A percentile compares a stretch with the other conserved stretches of the same genome.
phyloP scores from a whole-genome alignment of 2,888 invertebrate genomes.

The Rhingia rostrata region DNA sequence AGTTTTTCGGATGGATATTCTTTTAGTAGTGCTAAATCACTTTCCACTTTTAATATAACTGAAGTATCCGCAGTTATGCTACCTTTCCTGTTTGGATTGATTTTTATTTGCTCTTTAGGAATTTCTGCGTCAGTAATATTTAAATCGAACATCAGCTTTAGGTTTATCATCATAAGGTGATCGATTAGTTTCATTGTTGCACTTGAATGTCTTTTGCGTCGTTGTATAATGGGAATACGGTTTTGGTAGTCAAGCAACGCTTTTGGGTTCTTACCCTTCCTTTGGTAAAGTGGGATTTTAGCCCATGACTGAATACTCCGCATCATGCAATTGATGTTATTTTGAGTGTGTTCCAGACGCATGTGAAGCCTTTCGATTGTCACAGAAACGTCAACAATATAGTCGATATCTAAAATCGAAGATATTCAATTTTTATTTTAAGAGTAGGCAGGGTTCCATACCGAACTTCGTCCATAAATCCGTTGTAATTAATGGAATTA shows the following conservation, averaged over 20 bases:
- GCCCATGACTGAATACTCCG: slow-evolving; percentile 88
- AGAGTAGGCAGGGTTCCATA: slow-evolving; percentile 80
- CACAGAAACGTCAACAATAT: slow-evolving; percentile 87
- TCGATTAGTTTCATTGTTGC: slow-evolving; percentile 85
- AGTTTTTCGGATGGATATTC: slow-evolving; percentile 40
- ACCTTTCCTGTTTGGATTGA: slow-evolving; percentile 80
- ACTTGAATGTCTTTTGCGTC: slow-evolving; percentile 82
- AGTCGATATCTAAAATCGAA: slow-evolving; percentile 84
- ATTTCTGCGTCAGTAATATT: slow-evolving; percentile 80
- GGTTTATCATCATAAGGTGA: slow-evolving; percentile 86
- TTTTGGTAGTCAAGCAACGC: slow-evolving; percentile 84
- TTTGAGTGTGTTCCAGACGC: slow-evolving; percentile 87
- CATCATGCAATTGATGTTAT: slow-evolving; percentile 86
- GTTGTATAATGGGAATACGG: slow-evolving; percentile 75
- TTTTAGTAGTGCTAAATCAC: slow-evolving; percentile 12
- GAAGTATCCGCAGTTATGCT: slow-evolving; percentile 64
- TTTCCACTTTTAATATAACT: slow-evolving; percentile 48
- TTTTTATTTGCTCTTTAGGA: slow-evolving; percentile 77
- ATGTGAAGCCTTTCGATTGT: slow-evolving; percentile 89
- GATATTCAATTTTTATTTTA: slow-evolving; percentile 8
- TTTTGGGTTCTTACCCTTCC: slow-evolving; percentile 87
- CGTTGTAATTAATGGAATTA: slow-evolving; percentile 87
- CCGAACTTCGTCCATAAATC: slow-evolving; percentile 91
- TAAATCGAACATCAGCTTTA: slow-evolving; percentile 88
- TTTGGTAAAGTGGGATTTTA: slow-evolving; percentile 88